Percentiles rank a stretch among this genome's conserved stretches.
Evolutionary conservation across 2,113 vertebrate genomes (phyloP).

Genomic region (Hippopotamus amphibius): DNA sequence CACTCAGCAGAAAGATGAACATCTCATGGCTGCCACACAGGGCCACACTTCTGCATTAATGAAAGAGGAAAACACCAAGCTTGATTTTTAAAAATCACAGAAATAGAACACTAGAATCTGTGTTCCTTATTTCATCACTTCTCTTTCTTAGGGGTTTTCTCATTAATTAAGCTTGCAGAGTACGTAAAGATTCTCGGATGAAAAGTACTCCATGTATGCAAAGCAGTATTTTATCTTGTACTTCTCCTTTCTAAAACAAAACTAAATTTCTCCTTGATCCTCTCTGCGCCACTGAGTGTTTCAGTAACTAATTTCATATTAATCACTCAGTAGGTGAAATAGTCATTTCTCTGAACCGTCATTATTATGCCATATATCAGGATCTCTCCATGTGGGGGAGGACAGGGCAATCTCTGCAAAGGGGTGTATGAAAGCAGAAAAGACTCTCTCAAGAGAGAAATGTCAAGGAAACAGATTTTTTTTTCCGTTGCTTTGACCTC

Average conservation of each 20-base stretch:
- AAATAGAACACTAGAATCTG: neutral
- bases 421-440: neutral
- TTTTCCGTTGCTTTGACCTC: neutral
- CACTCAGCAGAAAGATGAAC: constrained; percentile 65
- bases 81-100: constrained; percentile 55
- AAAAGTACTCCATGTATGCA: constrained; percentile 1
- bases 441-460: constrained; percentile 37
- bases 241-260: constrained; percentile 71
- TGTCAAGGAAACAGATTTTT: neutral
- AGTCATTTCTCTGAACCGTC: constrained; percentile 62
- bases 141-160: constrained; percentile 54
- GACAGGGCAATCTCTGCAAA: constrained; percentile 52
- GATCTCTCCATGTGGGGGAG: neutral
- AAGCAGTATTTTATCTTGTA: constrained; percentile 21
- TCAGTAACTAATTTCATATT: constrained; percentile 70
- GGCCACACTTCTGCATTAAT: constrained; percentile 66
- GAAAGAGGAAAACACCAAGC: constrained; percentile 17
- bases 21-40: constrained; percentile 35
- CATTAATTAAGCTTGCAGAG: constrained; percentile 62
- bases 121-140: constrained; percentile 50
- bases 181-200: constrained; percentile 22
- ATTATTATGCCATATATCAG: constrained; percentile 56
- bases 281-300: constrained; percentile 34
- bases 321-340: constrained; percentile 67
- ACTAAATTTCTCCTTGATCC: constrained; percentile 37